Evolutionary conservation across 2,888 invertebrate genomes (phyloP).

Genomic region (Chydorus sphaericus): DNA sequence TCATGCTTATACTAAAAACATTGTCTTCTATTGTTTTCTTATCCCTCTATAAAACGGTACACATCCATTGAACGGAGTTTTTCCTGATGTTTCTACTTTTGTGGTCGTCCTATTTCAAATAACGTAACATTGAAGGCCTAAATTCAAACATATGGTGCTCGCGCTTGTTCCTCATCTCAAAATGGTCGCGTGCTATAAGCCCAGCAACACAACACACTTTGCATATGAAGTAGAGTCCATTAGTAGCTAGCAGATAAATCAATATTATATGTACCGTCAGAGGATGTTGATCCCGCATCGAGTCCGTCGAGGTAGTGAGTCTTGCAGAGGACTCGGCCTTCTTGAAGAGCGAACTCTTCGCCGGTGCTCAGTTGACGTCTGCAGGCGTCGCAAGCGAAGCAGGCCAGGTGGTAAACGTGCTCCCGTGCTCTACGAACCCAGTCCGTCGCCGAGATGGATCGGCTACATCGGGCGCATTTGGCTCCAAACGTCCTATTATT

Average conservation of each 20-base stretch:
- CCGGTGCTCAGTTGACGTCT: slow-evolving; percentile 84
- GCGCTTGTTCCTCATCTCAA: too few relatives aligned
- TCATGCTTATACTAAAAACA: too few relatives aligned
- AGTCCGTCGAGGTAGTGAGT: slow-evolving; percentile 86
- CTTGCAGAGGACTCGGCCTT: slow-evolving; percentile 88
- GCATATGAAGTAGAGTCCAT: too few relatives aligned
- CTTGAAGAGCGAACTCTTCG: slow-evolving; percentile 92
- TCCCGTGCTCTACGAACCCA: slow-evolving; percentile 94
- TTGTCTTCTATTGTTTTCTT: too few relatives aligned
- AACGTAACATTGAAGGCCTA: too few relatives aligned
- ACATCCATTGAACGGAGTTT: too few relatives aligned
- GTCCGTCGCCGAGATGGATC: slow-evolving; percentile 84
- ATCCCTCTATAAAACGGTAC: too few relatives aligned
- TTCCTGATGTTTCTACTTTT: too few relatives aligned
- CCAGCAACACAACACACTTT: too few relatives aligned
- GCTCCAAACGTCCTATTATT: slow-evolving; percentile 76
- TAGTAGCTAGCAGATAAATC: background rate
- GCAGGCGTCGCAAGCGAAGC: slow-evolving; percentile 95
- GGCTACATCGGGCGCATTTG: slow-evolving; percentile 88
- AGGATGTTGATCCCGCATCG: slow-evolving; percentile 67
- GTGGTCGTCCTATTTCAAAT: too few relatives aligned
- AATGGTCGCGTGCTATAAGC: too few relatives aligned
- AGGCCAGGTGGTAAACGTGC: slow-evolving; percentile 93
- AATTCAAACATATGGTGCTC: too few relatives aligned
- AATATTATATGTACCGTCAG: slow-evolving; percentile 44